Evolutionary conservation across 1,140 invertebrate species (phyloP).

Genomic region (Drosophila nigrodunni): DNA sequence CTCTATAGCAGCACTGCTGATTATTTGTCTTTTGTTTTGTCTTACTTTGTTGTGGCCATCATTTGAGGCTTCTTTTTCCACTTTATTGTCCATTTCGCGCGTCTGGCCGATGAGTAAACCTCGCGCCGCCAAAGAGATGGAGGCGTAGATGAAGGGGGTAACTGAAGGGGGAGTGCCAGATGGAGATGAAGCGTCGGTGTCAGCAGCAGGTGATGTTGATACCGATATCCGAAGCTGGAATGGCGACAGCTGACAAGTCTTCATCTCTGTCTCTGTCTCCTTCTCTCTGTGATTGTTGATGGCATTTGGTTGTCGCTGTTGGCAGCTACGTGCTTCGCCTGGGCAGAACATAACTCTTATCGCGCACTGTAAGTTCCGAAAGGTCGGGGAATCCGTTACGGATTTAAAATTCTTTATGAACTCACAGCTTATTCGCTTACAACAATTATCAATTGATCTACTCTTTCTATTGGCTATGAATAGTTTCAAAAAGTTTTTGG

Average conservation of each 20-base stretch:
- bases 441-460: neutral
- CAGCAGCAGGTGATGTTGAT: constrained; percentile 68
- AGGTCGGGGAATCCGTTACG: constrained; percentile 58
- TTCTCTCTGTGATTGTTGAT: constrained; percentile 25
- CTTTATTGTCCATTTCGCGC: constrained; percentile 62
- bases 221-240: constrained; percentile 41
- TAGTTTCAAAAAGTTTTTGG: neutral
- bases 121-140: constrained; percentile 69
- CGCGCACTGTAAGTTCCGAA: constrained; percentile 60
- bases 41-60: constrained; percentile 53
- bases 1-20: neutral
- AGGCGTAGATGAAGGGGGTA: constrained; percentile 38
- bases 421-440: neutral
- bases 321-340: constrained; percentile 69
- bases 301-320: constrained; percentile 36
- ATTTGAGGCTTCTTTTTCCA: constrained; percentile 42
- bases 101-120: constrained; percentile 72
- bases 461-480: neutral
- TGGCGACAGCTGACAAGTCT: constrained; percentile 43
- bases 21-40: constrained; percentile 30
- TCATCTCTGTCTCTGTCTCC: constrained; percentile 17
- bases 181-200: constrained; percentile 73
- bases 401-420: constrained; percentile 28
- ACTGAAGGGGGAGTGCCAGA: too few relatives aligned
- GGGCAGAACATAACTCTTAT: constrained; percentile 50